These are phyloP conservation scores for Parauchenoglanis ngamensis DNA, from an alignment of 2,797 vertebrate genomes.

Conservation along the genomic window DNA sequence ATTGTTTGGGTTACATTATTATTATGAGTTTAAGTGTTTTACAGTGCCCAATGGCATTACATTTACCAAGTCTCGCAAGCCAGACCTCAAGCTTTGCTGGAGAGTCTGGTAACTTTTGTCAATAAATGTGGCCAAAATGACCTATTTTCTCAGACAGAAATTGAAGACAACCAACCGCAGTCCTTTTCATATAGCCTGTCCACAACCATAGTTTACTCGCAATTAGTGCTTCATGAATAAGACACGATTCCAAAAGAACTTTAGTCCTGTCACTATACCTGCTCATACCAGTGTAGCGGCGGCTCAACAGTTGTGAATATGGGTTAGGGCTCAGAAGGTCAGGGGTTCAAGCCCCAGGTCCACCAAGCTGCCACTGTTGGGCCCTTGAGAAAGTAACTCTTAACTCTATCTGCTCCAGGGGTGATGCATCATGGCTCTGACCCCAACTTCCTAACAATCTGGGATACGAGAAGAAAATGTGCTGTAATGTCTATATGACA, in stretches of 20 bases:
- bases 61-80: background rate
- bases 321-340: too few species aligned
- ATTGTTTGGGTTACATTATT: background rate
- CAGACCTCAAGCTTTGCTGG: background rate
- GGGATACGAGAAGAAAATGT: too few species aligned
- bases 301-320: too few species aligned
- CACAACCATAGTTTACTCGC: background rate
- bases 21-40: background rate
- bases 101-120: background rate
- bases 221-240: background rate
- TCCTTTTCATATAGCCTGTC: background rate
- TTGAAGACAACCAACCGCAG: background rate
- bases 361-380: too few species aligned
- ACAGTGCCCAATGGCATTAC: background rate
- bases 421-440: too few species aligned
- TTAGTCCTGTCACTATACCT: background rate
- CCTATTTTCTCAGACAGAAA: background rate
- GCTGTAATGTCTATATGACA: too few species aligned
- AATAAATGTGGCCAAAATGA: background rate
- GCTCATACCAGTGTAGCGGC: background rate
- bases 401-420: too few species aligned
- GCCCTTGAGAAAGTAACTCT: too few species aligned
- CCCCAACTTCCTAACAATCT: too few species aligned
- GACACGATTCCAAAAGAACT: background rate
- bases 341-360: too few species aligned